These are phyloP conservation scores for Eulemur rufifrons DNA, from an alignment of 2,113 vertebrate genomes.

Conservation along the genomic window DNA sequence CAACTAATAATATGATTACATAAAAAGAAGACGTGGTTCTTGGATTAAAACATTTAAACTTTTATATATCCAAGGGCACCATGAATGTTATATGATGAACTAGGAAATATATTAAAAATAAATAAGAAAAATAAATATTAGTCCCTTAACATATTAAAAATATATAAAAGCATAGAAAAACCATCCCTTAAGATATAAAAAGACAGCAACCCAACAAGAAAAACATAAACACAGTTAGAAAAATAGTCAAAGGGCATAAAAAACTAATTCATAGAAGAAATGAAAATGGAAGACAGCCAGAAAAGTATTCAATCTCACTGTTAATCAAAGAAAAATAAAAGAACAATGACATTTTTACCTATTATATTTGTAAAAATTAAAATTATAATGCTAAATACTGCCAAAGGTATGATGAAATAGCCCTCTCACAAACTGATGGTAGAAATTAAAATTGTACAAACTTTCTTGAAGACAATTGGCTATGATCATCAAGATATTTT, in stretches of 20 bases:
- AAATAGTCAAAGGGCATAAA: constrained; percentile 19
- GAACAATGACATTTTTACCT: not conserved
- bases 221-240: constrained; percentile 12
- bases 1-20: not conserved
- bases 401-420: not conserved
- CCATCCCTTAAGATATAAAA: not conserved
- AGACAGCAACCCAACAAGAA: not conserved
- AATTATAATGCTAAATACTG: not conserved
- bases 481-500: not conserved
- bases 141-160: not conserved
- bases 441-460: constrained; percentile 19
- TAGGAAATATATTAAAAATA: constrained; percentile 20
- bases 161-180: not conserved
- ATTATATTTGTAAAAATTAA: not conserved
- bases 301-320: not conserved
- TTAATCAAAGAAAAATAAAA: constrained; percentile 36
- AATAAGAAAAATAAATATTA: not conserved
- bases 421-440: not conserved
- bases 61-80: not conserved
- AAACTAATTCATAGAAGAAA: constrained; percentile 19
- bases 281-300: not conserved
- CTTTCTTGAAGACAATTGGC: constrained; percentile 5
- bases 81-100: not conserved
- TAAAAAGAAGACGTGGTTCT: not conserved
- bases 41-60: not conserved